Conservation (phyloP, 2,113 vertebrate species). For the Turnix velox region DNA sequence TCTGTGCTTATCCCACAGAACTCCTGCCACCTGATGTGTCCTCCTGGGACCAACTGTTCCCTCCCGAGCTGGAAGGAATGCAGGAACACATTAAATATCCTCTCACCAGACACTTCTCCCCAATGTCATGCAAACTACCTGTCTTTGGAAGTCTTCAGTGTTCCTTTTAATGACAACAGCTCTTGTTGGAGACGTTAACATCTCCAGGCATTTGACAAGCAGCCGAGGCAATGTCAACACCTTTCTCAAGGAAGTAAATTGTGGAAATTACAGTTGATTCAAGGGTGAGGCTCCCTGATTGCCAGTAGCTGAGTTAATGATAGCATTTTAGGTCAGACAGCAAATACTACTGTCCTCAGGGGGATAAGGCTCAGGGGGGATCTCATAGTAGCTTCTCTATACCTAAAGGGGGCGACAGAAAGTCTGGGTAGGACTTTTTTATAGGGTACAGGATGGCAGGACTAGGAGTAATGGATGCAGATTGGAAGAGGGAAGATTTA, state of each 20-base stretch:
- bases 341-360: not conserved
- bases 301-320: not conserved
- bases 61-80: not conserved
- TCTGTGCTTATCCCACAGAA: not conserved
- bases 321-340: not conserved
- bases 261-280: not conserved
- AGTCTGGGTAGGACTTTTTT: no score
- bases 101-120: not conserved
- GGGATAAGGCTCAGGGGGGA: no score
- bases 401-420: no score
- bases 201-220: slow-evolving; percentile 47
- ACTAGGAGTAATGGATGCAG: no score
- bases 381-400: no score
- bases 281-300: not conserved
- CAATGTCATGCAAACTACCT: not conserved
- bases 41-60: not conserved
- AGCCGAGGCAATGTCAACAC: slow-evolving; percentile 56
- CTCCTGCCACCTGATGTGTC: not conserved
- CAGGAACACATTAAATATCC: not conserved
- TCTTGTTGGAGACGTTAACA: slow-evolving; percentile 27
- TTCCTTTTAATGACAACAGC: slow-evolving; percentile 5
- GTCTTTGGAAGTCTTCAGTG: not conserved
- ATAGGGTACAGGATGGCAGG: no score
- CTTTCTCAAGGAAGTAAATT: slow-evolving; percentile 5
- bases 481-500: no score